These are phyloP conservation scores for Pollachius pollachius DNA, from an alignment of 2,113 vertebrate species.

Conservation along the genomic window DNA sequence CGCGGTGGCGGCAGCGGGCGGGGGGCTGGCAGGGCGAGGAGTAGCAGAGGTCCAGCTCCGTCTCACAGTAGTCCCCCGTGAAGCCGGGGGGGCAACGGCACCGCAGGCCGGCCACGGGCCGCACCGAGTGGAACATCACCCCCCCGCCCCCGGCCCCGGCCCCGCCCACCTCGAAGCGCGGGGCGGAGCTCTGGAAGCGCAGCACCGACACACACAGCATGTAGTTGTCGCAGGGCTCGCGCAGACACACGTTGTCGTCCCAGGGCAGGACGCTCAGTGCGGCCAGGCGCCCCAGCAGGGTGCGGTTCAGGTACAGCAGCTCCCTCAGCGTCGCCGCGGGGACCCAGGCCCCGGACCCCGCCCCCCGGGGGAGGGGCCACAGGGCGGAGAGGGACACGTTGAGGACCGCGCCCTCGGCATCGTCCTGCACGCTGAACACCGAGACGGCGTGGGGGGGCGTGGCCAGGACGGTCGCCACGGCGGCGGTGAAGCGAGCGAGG, in stretches of 20 bases:
- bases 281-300: conserved; percentile 77
- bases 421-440: conserved; percentile 86
- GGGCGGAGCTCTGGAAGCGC: conserved; percentile 81
- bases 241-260: conserved; percentile 87
- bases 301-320: conserved; percentile 85
- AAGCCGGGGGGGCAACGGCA: conserved; percentile 84
- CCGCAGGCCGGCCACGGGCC: conserved; percentile 81
- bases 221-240: conserved; percentile 89
- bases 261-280: conserved; percentile 84
- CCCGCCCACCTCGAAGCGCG: conserved; percentile 80
- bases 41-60: conserved; percentile 86
- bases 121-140: conserved; percentile 85
- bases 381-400: conserved; percentile 86
- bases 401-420: conserved; percentile 79
- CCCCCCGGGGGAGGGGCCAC: conserved; percentile 59
- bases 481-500: conserved; percentile 81
- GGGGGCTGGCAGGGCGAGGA: conserved; percentile 79
- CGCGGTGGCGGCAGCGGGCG: conserved; percentile 79
- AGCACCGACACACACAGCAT: conserved; percentile 88
- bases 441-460: conserved; percentile 78
- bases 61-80: conserved; percentile 86
- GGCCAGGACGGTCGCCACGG: conserved; percentile 82
- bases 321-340: conserved; percentile 84
- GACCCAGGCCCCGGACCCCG: conserved; percentile 41
- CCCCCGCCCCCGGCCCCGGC: conserved; percentile 31